These are phyloP conservation scores for Sinocyclocheilus anophthalmus DNA, from an alignment of 2,113 vertebrate genomes.

Conservation along the genomic window DNA sequence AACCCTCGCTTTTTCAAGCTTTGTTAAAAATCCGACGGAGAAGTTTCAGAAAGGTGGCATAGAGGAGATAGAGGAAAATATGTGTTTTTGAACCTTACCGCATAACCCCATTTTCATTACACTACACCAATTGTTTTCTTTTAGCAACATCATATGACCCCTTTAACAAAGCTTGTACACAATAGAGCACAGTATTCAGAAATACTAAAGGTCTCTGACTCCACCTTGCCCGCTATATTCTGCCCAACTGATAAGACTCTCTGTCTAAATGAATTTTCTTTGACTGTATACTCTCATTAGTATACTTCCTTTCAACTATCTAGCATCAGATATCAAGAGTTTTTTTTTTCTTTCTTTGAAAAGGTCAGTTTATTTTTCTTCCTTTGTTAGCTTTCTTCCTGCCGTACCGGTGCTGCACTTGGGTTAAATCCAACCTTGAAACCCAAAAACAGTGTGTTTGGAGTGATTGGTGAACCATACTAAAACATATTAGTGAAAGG, in stretches of 20 bases:
- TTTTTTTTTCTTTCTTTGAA: not conserved
- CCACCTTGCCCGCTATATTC: conserved; percentile 10
- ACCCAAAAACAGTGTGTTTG: conserved; percentile 7
- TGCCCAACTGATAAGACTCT: conserved; percentile 30
- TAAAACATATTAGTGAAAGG: not conserved
- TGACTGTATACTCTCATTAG: conserved; percentile 28
- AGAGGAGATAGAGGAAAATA: too few relatives aligned
- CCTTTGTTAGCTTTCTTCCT: conserved; percentile 34
- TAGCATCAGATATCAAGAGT: conserved; percentile 33
- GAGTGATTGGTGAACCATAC: not conserved
- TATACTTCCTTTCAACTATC: conserved; percentile 23
- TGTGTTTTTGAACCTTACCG: too few relatives aligned
- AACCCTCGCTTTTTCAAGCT: too few relatives aligned
- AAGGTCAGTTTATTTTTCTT: conserved; percentile 39
- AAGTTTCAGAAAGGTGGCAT: too few relatives aligned
- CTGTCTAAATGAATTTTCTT: conserved; percentile 34
- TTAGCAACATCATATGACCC: too few relatives aligned
- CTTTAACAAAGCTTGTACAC: conserved; percentile 1
- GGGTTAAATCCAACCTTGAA: not conserved
- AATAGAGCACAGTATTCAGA: conserved; percentile 8
- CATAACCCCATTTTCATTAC: too few relatives aligned
- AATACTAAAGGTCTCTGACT: conserved; percentile 22
- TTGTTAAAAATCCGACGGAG: too few relatives aligned
- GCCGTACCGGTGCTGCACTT: not conserved
- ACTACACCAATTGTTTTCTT: too few relatives aligned